Evolutionary conservation across 2,113 vertebrate genomes (phyloP).

Genomic region (Strix uralensis): DNA sequence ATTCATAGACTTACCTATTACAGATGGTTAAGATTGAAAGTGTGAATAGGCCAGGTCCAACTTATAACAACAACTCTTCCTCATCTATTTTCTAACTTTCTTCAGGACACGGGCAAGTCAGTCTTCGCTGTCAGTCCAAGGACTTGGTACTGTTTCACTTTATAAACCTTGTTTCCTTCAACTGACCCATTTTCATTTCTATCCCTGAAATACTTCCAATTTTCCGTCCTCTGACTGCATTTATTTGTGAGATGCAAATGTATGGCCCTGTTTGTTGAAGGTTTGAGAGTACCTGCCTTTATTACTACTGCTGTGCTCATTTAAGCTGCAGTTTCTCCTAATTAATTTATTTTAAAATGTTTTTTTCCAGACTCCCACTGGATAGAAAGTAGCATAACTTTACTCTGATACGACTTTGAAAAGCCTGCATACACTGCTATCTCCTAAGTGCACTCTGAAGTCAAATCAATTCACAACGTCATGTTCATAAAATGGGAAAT

Average conservation of each 20-base stretch:
- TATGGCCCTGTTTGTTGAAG: not conserved
- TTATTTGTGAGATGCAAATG: not conserved
- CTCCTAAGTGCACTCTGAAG: slow-evolving; percentile 42
- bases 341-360: not conserved
- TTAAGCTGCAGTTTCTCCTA: not conserved
- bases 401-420: not conserved
- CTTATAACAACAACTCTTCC: not conserved
- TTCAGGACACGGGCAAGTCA: not conserved
- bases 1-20: not conserved
- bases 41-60: not conserved
- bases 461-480: slow-evolving; percentile 46
- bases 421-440: not conserved
- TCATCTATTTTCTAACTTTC: not conserved
- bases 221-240: not conserved
- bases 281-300: not conserved
- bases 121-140: not conserved
- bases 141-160: not conserved
- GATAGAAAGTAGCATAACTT: not conserved
- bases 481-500: slow-evolving; percentile 50
- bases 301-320: not conserved
- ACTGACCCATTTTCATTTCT: not conserved
- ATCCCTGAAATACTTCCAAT: not conserved
- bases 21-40: not conserved
- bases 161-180: not conserved
- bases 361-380: not conserved